phyloP scores from a whole-genome alignment of 2,888 invertebrate species.

The Cheiracanthium punctorium region DNA sequence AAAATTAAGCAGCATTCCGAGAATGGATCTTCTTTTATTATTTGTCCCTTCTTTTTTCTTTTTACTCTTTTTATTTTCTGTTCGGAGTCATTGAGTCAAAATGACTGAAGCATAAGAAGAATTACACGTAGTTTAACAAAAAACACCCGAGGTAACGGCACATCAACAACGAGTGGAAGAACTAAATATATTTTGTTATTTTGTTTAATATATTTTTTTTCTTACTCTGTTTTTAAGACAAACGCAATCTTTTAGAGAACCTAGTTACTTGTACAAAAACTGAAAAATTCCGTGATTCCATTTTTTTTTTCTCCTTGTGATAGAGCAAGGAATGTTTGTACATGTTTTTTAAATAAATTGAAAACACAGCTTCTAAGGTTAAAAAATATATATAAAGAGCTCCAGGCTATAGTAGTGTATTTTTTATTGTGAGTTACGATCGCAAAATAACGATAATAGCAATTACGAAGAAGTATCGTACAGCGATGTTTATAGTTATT shows the following conservation, averaged over 20 bases:
- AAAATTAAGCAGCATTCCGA: conserved; percentile 63
- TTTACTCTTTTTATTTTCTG: conserved; percentile 16
- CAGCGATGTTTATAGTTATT: no score
- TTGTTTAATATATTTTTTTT: not conserved
- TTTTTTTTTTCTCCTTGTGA: no score
- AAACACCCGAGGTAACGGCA: conserved; percentile 12
- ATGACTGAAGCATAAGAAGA: conserved; percentile 54
- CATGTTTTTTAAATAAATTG: not conserved
- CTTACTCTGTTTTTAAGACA: not conserved
- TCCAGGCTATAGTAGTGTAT: not conserved
- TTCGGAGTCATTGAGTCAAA: conserved; percentile 56
- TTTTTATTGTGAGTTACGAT: not conserved
- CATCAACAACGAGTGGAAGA: not conserved
- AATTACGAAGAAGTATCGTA: not conserved
- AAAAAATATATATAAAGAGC: not conserved
- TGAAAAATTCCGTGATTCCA: not conserved
- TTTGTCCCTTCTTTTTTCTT: not conserved
- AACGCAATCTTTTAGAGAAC: not conserved
- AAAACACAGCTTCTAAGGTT: not conserved
- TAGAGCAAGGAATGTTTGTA: not conserved
- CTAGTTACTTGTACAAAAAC: not conserved
- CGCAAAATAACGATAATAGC: not conserved
- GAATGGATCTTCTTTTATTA: conserved; percentile 33
- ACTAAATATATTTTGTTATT: conserved; percentile 7
- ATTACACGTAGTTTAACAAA: conserved; percentile 65